Base-by-base conservation (phyloP, 2,888 invertebrate genomes). In the Phyllotreta striolata region DNA sequence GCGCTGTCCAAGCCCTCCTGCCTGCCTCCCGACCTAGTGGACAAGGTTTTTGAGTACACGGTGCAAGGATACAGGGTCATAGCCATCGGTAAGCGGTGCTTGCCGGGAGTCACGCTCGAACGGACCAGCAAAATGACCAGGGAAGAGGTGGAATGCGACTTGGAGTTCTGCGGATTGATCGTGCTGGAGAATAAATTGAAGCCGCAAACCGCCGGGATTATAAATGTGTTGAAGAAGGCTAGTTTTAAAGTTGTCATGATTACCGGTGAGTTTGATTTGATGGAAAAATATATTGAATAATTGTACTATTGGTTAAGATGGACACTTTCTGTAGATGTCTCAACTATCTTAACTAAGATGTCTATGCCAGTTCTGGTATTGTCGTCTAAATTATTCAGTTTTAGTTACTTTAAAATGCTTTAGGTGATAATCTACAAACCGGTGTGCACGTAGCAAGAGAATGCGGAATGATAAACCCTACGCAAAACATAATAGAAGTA, bases 161-260 rank as follows among this genome's bases (percentile, higher is more conserved):
- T 96, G 62, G 89, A 86, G 63, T 96, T 95, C 79, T 82, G 94
- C 0, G 96, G 96, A 0, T 87, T 99, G 68, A 89, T 99, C 8
- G 88, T 99, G 9, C 87, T 99, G 83, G 98, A 99, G 80, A 99
- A 99, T 82, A 87, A 94, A 0, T 83, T 99, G 51, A 98, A 98
- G 78, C 88, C 91, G 0, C 91, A 96, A 76, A 95, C 96, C 0
- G 86, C 88, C 0, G 88, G 88, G 1, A 90, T 95, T 34, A 93
- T 98, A 56, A 81, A 85, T 3, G 88, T 89, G 37, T 83, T 98
- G 57, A 90, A 88, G 68, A 84, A 89, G 1, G 98, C 99, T 0
- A 87, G 91, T 71, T 92, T 99, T 68, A 89, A 94, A 65, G 91
- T 93, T 1, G 89, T 96, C 6, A 99, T 99, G 98, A 93, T 98